Evolutionary conservation across 2,888 invertebrate species (phyloP).

Genomic region (Erebia epiphron): DNA sequence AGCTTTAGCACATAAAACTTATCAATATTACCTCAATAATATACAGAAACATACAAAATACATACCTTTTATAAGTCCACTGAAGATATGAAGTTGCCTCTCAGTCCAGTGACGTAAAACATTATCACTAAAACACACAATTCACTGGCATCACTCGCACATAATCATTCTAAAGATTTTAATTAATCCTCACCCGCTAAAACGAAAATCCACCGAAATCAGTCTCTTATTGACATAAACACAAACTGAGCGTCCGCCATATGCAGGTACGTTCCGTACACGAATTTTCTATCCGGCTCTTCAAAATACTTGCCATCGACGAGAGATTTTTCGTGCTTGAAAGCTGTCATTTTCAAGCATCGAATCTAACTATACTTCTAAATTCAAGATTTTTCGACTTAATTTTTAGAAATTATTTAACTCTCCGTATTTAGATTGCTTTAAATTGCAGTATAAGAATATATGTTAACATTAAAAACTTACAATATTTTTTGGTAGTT

Average conservation of each 20-base stretch:
- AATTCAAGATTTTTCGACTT: not conserved
- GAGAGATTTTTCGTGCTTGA: slow-evolving; percentile 30
- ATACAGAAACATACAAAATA: slow-evolving; percentile 72
- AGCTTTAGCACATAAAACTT: slow-evolving; percentile 25
- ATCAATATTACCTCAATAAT: slow-evolving; percentile 54
- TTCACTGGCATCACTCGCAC: slow-evolving; percentile 74
- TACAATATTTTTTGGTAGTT: not conserved
- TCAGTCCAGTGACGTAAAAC: slow-evolving; percentile 72
- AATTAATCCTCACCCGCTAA: slow-evolving; percentile 80
- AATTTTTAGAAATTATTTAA: not conserved
- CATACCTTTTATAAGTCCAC: slow-evolving; percentile 77
- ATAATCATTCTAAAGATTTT: slow-evolving; percentile 66
- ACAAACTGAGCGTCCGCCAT: slow-evolving; percentile 82
- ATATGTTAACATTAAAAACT: not conserved
- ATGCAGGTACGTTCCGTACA: slow-evolving; percentile 77
- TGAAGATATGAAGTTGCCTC: slow-evolving; percentile 68
- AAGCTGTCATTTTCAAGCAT: slow-evolving; percentile 45
- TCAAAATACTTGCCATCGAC: slow-evolving; percentile 39
- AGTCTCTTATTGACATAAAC: slow-evolving; percentile 83
- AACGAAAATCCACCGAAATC: slow-evolving; percentile 80
- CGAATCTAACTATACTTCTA: not conserved
- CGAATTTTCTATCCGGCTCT: slow-evolving; percentile 44
- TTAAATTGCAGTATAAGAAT: not conserved
- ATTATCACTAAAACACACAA: slow-evolving; percentile 76
- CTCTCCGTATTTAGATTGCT: not conserved